Conservation (phyloP, 2,888 invertebrate species). For the Volucella inanis region DNA sequence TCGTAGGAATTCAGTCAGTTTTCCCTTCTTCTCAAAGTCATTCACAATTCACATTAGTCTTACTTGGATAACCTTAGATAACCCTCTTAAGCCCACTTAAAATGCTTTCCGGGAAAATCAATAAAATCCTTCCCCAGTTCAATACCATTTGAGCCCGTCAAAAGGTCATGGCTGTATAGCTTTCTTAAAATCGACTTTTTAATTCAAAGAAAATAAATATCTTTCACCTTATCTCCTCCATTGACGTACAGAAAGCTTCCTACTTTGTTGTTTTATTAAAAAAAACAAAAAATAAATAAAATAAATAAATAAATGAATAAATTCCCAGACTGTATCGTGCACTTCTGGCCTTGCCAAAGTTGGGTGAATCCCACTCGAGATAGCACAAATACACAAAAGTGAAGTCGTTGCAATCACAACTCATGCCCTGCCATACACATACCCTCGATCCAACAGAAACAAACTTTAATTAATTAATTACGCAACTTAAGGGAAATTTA, state of each 20-base stretch:
- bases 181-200: not conserved
- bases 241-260: slow-evolving; percentile 5
- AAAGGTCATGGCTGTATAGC: slow-evolving; percentile 15
- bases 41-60: too few species aligned
- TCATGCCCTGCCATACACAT: not conserved
- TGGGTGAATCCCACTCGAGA: not conserved
- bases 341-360: slow-evolving; percentile 39
- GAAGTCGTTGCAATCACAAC: not conserved
- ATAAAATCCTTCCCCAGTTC: too few species aligned
- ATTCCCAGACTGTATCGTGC: slow-evolving; percentile 47
- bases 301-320: not conserved
- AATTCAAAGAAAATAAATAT: not conserved
- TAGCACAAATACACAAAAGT: slow-evolving; percentile 9
- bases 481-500: slow-evolving; percentile 28
- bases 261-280: slow-evolving; percentile 6
- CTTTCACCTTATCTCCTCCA: slow-evolving; percentile 6
- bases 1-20: too few species aligned
- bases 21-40: too few species aligned
- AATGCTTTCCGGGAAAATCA: too few species aligned
- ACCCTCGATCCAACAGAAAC: slow-evolving; percentile 2
- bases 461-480: slow-evolving; percentile 57
- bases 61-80: too few species aligned
- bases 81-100: too few species aligned
- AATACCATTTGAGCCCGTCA: too few species aligned
- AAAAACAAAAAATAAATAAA: not conserved